phyloP scores from a whole-genome alignment of 2,113 vertebrate species.

The Leuciscus idus region DNA sequence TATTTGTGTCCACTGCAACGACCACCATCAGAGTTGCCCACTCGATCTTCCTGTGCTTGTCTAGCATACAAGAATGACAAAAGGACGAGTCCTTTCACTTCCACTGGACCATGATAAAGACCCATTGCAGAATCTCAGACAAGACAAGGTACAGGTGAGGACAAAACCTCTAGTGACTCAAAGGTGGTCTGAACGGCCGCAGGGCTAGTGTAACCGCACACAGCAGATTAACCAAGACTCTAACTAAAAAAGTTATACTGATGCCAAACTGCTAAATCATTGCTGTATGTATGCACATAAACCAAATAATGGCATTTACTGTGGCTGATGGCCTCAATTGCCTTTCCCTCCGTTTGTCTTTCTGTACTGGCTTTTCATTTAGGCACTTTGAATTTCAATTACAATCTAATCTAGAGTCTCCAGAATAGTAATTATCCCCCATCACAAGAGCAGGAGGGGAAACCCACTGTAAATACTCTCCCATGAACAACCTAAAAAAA shows the following conservation, averaged over 20 bases:
- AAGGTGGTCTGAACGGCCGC: slow-evolving; percentile 30
- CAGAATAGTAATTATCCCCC: slow-evolving; percentile 73
- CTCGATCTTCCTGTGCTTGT: slow-evolving; percentile 46
- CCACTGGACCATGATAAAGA: slow-evolving; percentile 57
- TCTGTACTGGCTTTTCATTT: slow-evolving; percentile 51
- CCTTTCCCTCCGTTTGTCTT: slow-evolving; percentile 45
- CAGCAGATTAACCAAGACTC: background rate
- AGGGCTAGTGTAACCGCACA: slow-evolving; percentile 7
- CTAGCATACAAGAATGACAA: slow-evolving; percentile 37
- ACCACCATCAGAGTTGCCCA: slow-evolving; percentile 46
- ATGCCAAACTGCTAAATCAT: background rate
- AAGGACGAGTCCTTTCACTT: slow-evolving; percentile 56
- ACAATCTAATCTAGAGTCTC: slow-evolving; percentile 63
- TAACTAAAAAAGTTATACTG: background rate
- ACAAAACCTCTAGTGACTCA: slow-evolving; percentile 37
- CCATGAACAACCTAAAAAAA: slow-evolving; percentile 68
- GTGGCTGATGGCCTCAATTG: slow-evolving; percentile 7
- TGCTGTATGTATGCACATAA: background rate
- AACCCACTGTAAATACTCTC: slow-evolving; percentile 72
- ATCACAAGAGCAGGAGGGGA: slow-evolving; percentile 69
- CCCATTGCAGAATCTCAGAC: slow-evolving; percentile 41
- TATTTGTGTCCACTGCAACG: slow-evolving; percentile 52
- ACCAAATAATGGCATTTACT: slow-evolving; percentile 19
- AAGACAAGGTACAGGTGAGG: slow-evolving; percentile 38
- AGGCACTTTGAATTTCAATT: slow-evolving; percentile 60